Evolutionary conservation across 2,888 invertebrate genomes (phyloP).

Genomic region (Patella depressa): DNA sequence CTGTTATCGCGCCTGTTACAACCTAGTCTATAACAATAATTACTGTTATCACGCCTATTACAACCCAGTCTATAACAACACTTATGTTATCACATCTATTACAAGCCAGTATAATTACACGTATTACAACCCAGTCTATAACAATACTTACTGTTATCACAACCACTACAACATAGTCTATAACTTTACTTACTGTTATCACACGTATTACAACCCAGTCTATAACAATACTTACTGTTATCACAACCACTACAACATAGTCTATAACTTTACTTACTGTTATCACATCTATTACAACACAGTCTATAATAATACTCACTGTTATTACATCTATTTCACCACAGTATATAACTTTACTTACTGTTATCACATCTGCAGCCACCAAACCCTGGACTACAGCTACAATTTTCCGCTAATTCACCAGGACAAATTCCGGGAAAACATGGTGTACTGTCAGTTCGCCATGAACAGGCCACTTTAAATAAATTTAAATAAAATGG

Average conservation of each 20-base stretch:
- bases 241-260: too few species aligned
- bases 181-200: too few species aligned
- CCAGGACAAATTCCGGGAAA: slow-evolving; percentile 31
- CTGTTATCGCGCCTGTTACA: too few species aligned
- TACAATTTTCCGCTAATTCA: slow-evolving; percentile 23
- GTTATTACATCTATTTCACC: background rate
- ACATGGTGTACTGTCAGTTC: slow-evolving; percentile 33
- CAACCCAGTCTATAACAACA: slow-evolving; percentile 28
- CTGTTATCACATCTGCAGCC: slow-evolving; percentile 30
- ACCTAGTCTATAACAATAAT: background rate
- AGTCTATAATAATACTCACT: background rate
- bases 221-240: too few species aligned
- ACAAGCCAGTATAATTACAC: too few species aligned
- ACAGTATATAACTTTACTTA: background rate
- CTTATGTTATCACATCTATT: background rate
- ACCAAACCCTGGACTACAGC: slow-evolving; percentile 25
- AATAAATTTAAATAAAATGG: background rate
- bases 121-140: too few species aligned
- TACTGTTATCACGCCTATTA: slow-evolving; percentile 28
- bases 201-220: too few species aligned
- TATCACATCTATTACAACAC: too few species aligned
- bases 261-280: too few species aligned
- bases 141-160: too few species aligned
- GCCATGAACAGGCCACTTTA: slow-evolving; percentile 38
- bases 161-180: too few species aligned